A percentile compares a stretch with the other conserved stretches of the same genome.
Evolutionary conservation across 1,140 invertebrate species (phyloP).

Genomic region (Hypsibius dujardini): DNA sequence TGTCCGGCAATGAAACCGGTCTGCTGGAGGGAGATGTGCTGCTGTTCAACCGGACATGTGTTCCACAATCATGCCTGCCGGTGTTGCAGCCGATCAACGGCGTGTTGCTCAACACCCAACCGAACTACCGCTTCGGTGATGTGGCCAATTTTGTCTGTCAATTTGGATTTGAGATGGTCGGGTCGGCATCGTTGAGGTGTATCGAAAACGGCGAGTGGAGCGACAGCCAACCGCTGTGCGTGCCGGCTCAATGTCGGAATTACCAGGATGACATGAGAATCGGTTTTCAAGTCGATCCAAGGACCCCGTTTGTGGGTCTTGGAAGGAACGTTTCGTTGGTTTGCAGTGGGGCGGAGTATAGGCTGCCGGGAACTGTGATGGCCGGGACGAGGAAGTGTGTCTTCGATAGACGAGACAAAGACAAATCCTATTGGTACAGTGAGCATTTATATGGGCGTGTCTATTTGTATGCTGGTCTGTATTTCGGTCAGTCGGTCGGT

Average conservation of each 20-base stretch:
- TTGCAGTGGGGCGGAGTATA: conserved; percentile 2
- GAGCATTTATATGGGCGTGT: too few relatives aligned
- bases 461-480: too few relatives aligned
- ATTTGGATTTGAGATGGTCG: conserved; percentile 79
- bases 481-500: too few relatives aligned
- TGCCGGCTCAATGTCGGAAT: not conserved
- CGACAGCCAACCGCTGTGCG: conserved; percentile 68
- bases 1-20: conserved; percentile 66
- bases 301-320: not conserved
- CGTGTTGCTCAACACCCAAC: conserved; percentile 58
- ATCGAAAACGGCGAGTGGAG: conserved; percentile 80
- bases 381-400: not conserved
- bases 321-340: conserved; percentile 7
- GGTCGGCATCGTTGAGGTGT: conserved; percentile 61
- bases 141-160: conserved; percentile 77
- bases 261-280: conserved; percentile 48
- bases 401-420: not conserved
- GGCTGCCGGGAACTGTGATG: not conserved
- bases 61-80: conserved; percentile 64
- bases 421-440: conserved; percentile 10
- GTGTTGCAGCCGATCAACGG: conserved; percentile 71
- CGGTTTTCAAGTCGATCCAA: not conserved
- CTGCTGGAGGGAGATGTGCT: conserved; percentile 65
- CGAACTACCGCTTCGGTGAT: conserved; percentile 70
- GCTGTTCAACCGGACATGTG: conserved; percentile 83